Conservation (phyloP, 1,140 invertebrate species). For the Neodiprion lecontei region DNA sequence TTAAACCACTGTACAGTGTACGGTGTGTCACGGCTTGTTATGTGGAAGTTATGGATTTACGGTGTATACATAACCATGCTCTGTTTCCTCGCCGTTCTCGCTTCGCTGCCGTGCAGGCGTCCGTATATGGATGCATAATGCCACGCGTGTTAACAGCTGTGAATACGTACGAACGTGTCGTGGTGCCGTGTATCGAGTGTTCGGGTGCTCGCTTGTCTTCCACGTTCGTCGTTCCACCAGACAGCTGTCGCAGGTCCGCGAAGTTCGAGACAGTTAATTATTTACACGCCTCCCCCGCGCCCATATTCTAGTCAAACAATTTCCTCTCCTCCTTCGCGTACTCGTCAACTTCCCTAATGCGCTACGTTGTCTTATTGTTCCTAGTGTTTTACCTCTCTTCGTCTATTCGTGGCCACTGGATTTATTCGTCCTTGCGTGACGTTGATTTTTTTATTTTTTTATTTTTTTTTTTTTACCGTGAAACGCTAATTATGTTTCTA, state of each 20-base stretch:
- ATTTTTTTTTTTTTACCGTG: no score
- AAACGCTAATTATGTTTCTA: no score
- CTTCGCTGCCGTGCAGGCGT: neutral
- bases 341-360: no score
- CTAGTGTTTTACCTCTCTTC: no score
- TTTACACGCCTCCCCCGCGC: no score
- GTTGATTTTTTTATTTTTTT: no score
- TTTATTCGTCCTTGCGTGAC: no score
- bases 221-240: neutral
- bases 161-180: neutral
- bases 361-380: no score
- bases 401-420: no score
- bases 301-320: no score
- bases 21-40: neutral
- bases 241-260: neutral
- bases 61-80: neutral
- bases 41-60: neutral
- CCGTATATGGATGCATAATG: neutral
- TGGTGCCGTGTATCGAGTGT: neutral
- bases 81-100: neutral
- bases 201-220: neutral
- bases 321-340: no score
- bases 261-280: slow-evolving; percentile 5
- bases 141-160: neutral
- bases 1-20: neutral